phyloP scores from a whole-genome alignment of 2,797 vertebrate genomes.

The Chelonia mydas region DNA sequence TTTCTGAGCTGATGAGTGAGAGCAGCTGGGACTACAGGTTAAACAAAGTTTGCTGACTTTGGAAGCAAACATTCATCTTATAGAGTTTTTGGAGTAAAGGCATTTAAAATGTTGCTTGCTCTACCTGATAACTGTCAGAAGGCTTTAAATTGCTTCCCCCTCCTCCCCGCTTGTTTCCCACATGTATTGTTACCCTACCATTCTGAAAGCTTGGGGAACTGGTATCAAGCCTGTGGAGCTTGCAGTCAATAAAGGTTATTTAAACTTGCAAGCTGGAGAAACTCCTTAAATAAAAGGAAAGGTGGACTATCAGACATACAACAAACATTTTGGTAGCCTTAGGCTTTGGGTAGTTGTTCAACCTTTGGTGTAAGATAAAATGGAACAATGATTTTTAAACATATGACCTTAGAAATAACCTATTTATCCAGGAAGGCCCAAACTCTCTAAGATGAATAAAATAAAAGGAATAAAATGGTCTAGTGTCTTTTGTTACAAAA shows the following conservation, averaged over 20 bases:
- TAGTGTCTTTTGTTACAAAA: not conserved
- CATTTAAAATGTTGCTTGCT: not conserved
- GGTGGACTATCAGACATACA: not conserved
- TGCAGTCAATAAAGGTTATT: not conserved
- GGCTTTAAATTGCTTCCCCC: not conserved
- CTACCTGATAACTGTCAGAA: not conserved
- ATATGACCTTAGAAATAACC: not conserved
- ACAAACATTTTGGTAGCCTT: not conserved
- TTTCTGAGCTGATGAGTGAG: not conserved
- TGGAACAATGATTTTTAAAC: rapidly evolving
- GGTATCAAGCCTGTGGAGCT: rapidly evolving
- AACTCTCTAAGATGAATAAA: not conserved
- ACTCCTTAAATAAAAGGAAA: rapidly evolving
- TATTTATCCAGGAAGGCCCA: not conserved
- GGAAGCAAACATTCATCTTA: not conserved
- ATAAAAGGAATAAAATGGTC: not conserved
- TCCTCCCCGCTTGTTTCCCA: not conserved
- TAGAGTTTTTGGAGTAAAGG: not conserved
- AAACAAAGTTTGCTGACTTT: not conserved
- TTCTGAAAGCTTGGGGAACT: not conserved
- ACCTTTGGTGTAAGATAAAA: not conserved
- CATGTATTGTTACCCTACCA: not conserved
- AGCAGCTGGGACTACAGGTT: not conserved
- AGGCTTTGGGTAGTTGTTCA: not conserved
- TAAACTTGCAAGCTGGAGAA: not conserved